Percentiles rank a stretch among this genome's conserved stretches.
Conservation (phyloP, 92 coral and sea anemone genomes). For the Actinostola sp. region DNA sequence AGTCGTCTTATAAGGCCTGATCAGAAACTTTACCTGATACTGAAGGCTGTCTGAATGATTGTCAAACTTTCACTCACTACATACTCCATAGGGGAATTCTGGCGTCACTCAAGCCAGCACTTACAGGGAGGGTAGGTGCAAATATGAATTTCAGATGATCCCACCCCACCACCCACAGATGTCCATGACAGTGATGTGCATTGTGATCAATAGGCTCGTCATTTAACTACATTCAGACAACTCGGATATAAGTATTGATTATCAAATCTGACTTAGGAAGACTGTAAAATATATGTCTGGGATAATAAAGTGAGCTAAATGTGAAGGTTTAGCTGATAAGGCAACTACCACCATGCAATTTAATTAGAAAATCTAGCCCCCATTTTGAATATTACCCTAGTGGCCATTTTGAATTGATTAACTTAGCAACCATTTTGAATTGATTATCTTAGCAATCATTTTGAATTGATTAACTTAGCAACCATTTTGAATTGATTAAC, state of each 20-base stretch:
- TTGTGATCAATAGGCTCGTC: conserved; percentile 20
- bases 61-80: conserved; percentile 22
- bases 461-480: not conserved
- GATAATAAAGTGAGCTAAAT: conserved; percentile 11
- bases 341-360: conserved; percentile 19
- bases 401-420: not conserved
- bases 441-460: not conserved
- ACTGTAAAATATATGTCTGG: conserved; percentile 3
- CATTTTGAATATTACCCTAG: too few species aligned
- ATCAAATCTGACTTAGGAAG: conserved; percentile 12
- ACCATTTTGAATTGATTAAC: too few species aligned
- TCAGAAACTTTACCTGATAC: conserved; percentile 19
- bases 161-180: conserved; percentile 26
- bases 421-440: conserved; percentile 18
- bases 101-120: conserved; percentile 19
- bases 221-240: conserved; percentile 10
- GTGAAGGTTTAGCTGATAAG: conserved; percentile 20
- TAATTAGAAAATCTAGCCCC: conserved; percentile 3
- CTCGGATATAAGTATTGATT: conserved; percentile 4
- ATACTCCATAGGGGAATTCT: conserved; percentile 24
- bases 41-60: conserved; percentile 9
- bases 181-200: conserved; percentile 19
- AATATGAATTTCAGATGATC: conserved; percentile 11
- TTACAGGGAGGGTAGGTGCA: conserved; percentile 18
- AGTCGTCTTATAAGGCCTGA: conserved; percentile 11